phyloP scores from a whole-genome alignment of 2,888 invertebrate species.

The Monoplex corrugatus region DNA sequence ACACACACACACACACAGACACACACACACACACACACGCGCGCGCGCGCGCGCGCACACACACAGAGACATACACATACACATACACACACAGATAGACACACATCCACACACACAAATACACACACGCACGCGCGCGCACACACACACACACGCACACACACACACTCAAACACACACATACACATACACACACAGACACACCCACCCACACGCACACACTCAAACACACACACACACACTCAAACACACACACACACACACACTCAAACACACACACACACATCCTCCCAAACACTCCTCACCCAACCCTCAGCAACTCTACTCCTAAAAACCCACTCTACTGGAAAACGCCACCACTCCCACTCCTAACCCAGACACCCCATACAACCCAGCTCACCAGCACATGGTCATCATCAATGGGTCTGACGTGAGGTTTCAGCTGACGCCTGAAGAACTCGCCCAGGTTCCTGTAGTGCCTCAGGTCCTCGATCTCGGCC shows the following conservation, averaged over 20 bases:
- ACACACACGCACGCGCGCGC: no score
- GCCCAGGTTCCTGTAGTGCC: constrained; percentile 90
- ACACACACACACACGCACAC: no score
- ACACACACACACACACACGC: no score
- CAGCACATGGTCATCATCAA: constrained; percentile 86
- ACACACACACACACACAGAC: no score
- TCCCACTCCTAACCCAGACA: not conserved
- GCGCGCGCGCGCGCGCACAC: no score
- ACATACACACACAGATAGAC: no score
- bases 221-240: not conserved
- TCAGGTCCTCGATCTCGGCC: constrained; percentile 89
- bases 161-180: not conserved
- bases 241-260: constrained; percentile 5
- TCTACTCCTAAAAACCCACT: not conserved
- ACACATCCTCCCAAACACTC: not conserved
- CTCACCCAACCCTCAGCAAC: no score
- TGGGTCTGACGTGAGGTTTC: constrained; percentile 88
- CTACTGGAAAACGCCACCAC: not conserved
- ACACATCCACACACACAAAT: no score
- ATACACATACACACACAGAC: not conserved
- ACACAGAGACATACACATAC: no score
- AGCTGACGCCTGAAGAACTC: constrained; percentile 94
- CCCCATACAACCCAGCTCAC: constrained; percentile 83
- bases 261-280: no score
- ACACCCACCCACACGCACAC: not conserved